Percentiles rank a stretch among this genome's conserved stretches.
Conservation (phyloP, 1,140 invertebrate genomes). For the Meloidogyne exigua region DNA sequence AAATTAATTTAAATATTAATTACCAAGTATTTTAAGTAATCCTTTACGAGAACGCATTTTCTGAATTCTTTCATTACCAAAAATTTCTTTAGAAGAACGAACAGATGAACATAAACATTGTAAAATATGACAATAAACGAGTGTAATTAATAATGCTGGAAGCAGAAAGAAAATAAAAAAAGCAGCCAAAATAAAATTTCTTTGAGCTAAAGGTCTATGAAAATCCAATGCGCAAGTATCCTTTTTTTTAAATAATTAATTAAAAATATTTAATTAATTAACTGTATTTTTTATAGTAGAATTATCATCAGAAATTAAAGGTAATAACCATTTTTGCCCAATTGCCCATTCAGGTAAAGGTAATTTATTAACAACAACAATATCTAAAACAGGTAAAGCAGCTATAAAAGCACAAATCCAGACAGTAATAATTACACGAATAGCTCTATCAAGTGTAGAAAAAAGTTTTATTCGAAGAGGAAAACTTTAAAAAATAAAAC, state of each 20-base stretch:
- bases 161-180: constrained; percentile 52
- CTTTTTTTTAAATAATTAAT: constrained; percentile 37
- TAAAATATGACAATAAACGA: constrained; percentile 58
- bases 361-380: constrained; percentile 57
- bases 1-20: constrained; percentile 14
- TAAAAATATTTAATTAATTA: constrained; percentile 37
- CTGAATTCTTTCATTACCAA: constrained; percentile 34
- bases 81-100: constrained; percentile 29
- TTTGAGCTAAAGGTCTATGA: constrained; percentile 39
- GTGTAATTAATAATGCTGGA: constrained; percentile 56
- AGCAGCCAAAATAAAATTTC: constrained; percentile 37
- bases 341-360: constrained; percentile 47
- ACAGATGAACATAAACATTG: constrained; percentile 37
- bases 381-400: constrained; percentile 53
- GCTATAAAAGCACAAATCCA: constrained; percentile 56
- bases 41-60: constrained; percentile 36
- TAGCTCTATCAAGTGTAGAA: constrained; percentile 54
- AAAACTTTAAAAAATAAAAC: constrained; percentile 43
- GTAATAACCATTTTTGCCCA: constrained; percentile 36
- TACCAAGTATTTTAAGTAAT: constrained; percentile 56
- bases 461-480: constrained; percentile 59
- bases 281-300: background rate
- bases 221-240: constrained; percentile 57
- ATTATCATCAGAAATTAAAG: constrained; percentile 7
- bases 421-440: constrained; percentile 51